Evolutionary conservation across 2,113 vertebrate genomes (phyloP).

Genomic region (Trichomycterus rosablanca): DNA sequence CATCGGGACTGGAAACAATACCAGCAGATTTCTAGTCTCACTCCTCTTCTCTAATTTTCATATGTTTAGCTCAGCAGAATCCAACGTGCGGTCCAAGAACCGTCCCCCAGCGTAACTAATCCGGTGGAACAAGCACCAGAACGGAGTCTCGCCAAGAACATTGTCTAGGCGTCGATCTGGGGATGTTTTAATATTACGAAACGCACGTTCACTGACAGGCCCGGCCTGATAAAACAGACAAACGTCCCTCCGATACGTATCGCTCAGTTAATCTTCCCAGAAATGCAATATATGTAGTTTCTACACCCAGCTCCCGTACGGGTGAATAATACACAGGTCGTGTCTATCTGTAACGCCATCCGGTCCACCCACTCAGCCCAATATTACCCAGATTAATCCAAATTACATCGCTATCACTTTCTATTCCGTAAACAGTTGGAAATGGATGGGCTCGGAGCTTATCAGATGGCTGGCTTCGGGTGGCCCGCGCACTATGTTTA

Average conservation of each 20-base stretch:
- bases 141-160: not conserved
- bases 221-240: conserved; percentile 8
- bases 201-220: not conserved
- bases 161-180: not conserved
- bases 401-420: conserved; percentile 23
- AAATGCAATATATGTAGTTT: not conserved
- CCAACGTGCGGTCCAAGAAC: conserved; percentile 3
- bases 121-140: conserved; percentile 11
- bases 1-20: no score
- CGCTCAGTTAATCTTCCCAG: conserved; percentile 5
- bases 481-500: conserved; percentile 26
- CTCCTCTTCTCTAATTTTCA: no score
- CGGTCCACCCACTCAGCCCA: conserved; percentile 25
- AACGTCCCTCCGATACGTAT: not conserved
- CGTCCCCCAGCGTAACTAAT: not conserved
- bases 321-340: conserved; percentile 21
- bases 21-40: no score
- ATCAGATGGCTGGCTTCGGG: conserved; percentile 16
- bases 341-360: conserved; percentile 27
- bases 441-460: conserved; percentile 18
- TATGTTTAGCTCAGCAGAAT: no score
- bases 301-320: not conserved
- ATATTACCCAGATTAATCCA: conserved; percentile 24
- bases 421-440: conserved; percentile 21
- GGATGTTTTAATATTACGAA: conserved; percentile 8